phyloP scores from a whole-genome alignment of 2,888 invertebrate species.

The Ctenicera cuprea region DNA sequence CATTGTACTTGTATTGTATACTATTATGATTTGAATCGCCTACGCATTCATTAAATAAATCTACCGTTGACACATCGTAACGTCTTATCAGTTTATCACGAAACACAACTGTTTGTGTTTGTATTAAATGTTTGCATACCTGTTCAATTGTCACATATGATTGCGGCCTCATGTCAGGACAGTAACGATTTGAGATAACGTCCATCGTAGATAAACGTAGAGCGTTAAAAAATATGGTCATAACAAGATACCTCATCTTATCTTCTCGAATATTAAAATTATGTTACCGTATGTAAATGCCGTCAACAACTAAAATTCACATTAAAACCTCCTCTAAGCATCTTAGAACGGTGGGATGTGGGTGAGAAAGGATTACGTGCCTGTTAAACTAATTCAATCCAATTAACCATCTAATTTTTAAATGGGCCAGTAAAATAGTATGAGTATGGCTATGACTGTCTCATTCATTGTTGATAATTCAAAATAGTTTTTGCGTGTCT shows the following conservation, averaged over 20 bases:
- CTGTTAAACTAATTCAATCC: slow-evolving; percentile 57
- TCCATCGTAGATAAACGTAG: slow-evolving; percentile 27
- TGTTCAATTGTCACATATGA: slow-evolving; percentile 75
- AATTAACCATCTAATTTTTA: slow-evolving; percentile 56
- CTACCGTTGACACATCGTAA: no score
- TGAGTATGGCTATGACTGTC: neutral
- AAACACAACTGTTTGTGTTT: no score
- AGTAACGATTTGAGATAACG: slow-evolving; percentile 68
- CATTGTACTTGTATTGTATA: no score
- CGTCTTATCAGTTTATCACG: no score
- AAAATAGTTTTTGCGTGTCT: neutral
- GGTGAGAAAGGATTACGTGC: slow-evolving; percentile 58
- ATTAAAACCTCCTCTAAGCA: slow-evolving; percentile 34
- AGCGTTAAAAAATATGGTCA: slow-evolving; percentile 26
- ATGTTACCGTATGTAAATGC: slow-evolving; percentile 44
- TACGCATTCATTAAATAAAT: no score
- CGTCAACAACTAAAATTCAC: slow-evolving; percentile 39
- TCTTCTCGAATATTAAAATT: neutral
- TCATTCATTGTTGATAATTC: slow-evolving; percentile 3
- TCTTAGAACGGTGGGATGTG: slow-evolving; percentile 50
- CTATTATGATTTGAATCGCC: no score
- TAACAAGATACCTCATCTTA: slow-evolving; percentile 26
- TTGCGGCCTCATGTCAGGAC: slow-evolving; percentile 75
- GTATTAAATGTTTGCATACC: slow-evolving; percentile 63
- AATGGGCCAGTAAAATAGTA: slow-evolving; percentile 34